phyloP scores from a whole-genome alignment of 1,140 invertebrate genomes.

The Scaptodrosophila lebanonensis region DNA sequence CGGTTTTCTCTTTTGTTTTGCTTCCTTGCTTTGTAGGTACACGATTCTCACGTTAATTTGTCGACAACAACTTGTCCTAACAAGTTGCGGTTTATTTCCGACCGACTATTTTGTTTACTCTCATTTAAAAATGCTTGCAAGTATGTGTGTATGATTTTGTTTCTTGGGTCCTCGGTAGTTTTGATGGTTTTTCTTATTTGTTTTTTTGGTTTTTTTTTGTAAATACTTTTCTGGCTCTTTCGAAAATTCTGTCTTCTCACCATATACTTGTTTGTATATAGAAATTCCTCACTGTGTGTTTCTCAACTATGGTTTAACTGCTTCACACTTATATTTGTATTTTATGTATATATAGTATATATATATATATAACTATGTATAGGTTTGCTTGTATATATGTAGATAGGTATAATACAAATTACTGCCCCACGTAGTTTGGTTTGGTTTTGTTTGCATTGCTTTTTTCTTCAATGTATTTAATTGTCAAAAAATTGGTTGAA shows the following conservation, averaged over 20 bases:
- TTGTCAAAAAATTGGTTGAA: no score
- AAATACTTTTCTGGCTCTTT: no score
- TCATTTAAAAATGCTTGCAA: constrained; percentile 26
- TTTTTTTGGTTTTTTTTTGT: constrained; percentile 21
- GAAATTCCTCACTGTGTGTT: constrained; percentile 7
- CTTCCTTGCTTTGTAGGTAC: constrained; percentile 63
- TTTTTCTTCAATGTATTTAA: no score
- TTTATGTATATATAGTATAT: constrained; percentile 32
- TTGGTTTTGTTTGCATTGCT: no score
- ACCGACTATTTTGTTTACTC: constrained; percentile 6
- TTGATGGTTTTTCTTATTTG: not conserved
- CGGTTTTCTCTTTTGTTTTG: constrained; percentile 33
- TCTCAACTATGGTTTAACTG: not conserved
- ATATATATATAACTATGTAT: constrained; percentile 33
- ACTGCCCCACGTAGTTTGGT: no score
- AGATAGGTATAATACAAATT: constrained; percentile 28
- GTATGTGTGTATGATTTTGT: constrained; percentile 14
- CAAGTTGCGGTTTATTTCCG: constrained; percentile 31
- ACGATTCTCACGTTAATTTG: constrained; percentile 64
- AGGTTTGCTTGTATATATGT: no score
- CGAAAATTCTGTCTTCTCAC: no score
- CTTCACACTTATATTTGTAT: constrained; percentile 29
- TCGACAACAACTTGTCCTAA: no score
- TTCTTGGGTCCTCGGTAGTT: constrained; percentile 27
- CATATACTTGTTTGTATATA: constrained; percentile 30